phyloP scores from a whole-genome alignment of 2,113 vertebrate genomes.

The Muscicapa adusta region DNA sequence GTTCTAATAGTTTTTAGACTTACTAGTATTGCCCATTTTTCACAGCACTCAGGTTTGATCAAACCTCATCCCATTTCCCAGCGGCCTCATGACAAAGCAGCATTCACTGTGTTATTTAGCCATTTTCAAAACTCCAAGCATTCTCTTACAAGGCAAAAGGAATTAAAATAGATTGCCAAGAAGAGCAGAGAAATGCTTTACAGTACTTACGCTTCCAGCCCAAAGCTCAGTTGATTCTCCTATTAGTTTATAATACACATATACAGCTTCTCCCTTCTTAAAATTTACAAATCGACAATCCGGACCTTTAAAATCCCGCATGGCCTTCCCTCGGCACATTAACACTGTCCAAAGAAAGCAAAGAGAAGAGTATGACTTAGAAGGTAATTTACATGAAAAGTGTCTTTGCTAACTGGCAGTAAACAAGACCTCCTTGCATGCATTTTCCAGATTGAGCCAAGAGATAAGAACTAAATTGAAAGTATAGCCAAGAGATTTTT shows the following conservation, averaged over 20 bases:
- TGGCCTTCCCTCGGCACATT: constrained; percentile 87
- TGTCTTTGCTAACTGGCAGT: neutral
- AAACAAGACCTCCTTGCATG: neutral
- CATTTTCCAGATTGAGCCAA: neutral
- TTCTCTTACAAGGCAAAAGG: neutral
- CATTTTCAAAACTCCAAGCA: neutral
- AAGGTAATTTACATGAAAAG: neutral
- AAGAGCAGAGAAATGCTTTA: neutral
- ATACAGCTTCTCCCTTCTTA: constrained; percentile 88
- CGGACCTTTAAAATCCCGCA: constrained; percentile 84
- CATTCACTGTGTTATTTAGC: neutral
- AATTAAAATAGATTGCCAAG: neutral
- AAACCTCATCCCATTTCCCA: neutral
- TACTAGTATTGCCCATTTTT: neutral
- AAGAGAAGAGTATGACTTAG: neutral
- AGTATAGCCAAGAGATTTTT: neutral
- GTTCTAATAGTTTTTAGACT: neutral
- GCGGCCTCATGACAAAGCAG: neutral
- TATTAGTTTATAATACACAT: constrained; percentile 92
- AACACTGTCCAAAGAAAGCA: constrained; percentile 78
- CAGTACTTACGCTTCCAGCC: constrained; percentile 93
- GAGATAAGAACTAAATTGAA: neutral
- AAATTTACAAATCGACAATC: constrained; percentile 94
- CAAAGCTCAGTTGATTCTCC: constrained; percentile 83
- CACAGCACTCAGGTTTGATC: neutral